These are phyloP conservation scores for Tichodroma muraria DNA, from an alignment of 2,113 vertebrate species.

Conservation along the genomic window DNA sequence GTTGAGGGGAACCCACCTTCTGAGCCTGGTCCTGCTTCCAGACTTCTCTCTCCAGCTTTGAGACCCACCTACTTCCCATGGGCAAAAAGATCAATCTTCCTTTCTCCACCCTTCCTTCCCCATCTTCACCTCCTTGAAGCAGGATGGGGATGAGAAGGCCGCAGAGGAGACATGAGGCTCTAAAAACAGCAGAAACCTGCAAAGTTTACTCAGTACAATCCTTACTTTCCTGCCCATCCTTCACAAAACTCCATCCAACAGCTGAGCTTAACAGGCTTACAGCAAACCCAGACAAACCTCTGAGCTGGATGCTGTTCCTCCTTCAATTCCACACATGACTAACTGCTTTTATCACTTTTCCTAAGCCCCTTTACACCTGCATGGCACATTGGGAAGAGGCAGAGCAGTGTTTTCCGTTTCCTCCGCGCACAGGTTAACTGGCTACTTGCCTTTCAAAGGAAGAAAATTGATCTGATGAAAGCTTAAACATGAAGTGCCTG, in stretches of 20 bases:
- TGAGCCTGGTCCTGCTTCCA: neutral
- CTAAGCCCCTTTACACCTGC: neutral
- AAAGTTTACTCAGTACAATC: neutral
- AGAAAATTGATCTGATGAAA: slow-evolving; percentile 20
- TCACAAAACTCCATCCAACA: neutral
- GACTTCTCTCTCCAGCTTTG: neutral
- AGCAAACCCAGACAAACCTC: neutral
- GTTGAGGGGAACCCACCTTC: neutral
- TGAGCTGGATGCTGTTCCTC: neutral
- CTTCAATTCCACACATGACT: neutral
- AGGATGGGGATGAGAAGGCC: neutral
- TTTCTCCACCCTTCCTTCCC: neutral
- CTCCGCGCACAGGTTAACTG: neutral
- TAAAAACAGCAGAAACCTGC: neutral
- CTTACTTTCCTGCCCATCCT: neutral
- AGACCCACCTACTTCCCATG: neutral
- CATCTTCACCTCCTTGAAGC: neutral
- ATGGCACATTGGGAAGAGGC: neutral
- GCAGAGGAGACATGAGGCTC: accelerated
- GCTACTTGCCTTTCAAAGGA: neutral
- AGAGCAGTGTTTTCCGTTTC: neutral
- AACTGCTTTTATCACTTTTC: neutral
- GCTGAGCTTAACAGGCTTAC: neutral
- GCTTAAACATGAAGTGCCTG: neutral
- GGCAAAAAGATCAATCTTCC: neutral